These are phyloP conservation scores for Engraulis encrasicolus DNA, from an alignment of 2,113 vertebrate species.

Conservation along the genomic window DNA sequence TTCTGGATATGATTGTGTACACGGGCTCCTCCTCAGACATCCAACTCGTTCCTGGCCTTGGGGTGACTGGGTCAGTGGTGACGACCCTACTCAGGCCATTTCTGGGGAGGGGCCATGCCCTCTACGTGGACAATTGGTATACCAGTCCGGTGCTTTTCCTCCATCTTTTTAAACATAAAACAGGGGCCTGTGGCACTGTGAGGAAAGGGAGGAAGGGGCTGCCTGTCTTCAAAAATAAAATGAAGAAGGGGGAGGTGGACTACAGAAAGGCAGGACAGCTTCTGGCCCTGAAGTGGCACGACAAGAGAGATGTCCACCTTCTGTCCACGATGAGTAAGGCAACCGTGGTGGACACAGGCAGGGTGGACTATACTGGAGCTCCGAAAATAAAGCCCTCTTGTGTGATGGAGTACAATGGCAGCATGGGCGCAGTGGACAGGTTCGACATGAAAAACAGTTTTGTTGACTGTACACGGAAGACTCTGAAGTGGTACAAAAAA, in stretches of 20 bases:
- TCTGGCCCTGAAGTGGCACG: no score
- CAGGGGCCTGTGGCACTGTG: conserved; percentile 21
- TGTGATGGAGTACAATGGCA: no score
- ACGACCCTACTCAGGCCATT: background rate
- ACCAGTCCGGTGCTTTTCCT: background rate
- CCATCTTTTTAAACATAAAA: background rate
- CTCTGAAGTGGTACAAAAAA: no score
- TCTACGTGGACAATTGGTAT: conserved; percentile 19
- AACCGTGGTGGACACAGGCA: no score
- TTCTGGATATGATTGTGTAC: conserved; percentile 21
- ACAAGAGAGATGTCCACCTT: conserved; percentile 12
- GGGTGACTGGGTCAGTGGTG: conserved; percentile 11
- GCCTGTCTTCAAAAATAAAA: background rate
- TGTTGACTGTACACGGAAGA: no score
- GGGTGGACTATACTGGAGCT: no score
- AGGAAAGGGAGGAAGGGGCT: conserved; percentile 19
- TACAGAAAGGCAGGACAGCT: background rate
- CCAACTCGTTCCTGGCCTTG: background rate
- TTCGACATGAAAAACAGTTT: no score
- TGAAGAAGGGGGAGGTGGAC: background rate
- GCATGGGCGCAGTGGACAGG: no score
- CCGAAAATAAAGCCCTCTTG: no score
- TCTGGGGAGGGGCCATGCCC: background rate
- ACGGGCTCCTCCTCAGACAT: background rate
- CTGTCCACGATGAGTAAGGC: background rate